These are phyloP conservation scores for Lydus trimaculatus DNA, from an alignment of 2,888 invertebrate genomes.

Conservation along the genomic window DNA sequence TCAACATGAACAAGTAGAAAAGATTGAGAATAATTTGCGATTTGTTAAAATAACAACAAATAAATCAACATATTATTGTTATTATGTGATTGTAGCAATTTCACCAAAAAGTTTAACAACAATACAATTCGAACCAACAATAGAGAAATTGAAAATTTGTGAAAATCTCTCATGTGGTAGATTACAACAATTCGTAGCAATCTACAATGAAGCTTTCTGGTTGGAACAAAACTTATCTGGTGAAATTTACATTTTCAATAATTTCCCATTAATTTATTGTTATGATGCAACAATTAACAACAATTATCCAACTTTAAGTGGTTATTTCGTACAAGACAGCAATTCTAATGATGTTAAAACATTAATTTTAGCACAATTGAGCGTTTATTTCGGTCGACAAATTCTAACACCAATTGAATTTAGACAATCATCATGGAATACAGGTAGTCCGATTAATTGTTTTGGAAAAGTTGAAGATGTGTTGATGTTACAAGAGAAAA, in stretches of 20 bases:
- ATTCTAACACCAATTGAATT: conserved; percentile 45
- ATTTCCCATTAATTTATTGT: conserved; percentile 39
- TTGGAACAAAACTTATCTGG: conserved; percentile 39
- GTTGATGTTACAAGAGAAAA: neutral
- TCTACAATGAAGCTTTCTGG: conserved; percentile 49
- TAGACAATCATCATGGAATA: conserved; percentile 40
- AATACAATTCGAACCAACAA: conserved; percentile 3
- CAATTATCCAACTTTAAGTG: conserved; percentile 38
- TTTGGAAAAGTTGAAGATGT: neutral
- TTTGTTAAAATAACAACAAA: conserved; percentile 36
- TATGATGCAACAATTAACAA: conserved; percentile 35
- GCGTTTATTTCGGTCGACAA: conserved; percentile 44
- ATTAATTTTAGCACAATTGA: conserved; percentile 42
- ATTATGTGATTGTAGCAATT: conserved; percentile 41
- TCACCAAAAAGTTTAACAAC: conserved; percentile 36
- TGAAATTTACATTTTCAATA: conserved; percentile 38
- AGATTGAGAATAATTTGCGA: conserved; percentile 31
- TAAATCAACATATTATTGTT: conserved; percentile 32
- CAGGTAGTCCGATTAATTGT: conserved; percentile 27
- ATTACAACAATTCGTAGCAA: conserved; percentile 45
- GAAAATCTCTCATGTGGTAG: conserved; percentile 28
- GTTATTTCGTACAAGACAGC: conserved; percentile 33
- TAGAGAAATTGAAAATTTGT: conserved; percentile 25
- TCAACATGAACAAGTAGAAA: conserved; percentile 33
- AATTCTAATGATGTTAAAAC: conserved; percentile 25